Conservation (phyloP, 2,113 vertebrate genomes). For the Megaceryle maxima region DNA sequence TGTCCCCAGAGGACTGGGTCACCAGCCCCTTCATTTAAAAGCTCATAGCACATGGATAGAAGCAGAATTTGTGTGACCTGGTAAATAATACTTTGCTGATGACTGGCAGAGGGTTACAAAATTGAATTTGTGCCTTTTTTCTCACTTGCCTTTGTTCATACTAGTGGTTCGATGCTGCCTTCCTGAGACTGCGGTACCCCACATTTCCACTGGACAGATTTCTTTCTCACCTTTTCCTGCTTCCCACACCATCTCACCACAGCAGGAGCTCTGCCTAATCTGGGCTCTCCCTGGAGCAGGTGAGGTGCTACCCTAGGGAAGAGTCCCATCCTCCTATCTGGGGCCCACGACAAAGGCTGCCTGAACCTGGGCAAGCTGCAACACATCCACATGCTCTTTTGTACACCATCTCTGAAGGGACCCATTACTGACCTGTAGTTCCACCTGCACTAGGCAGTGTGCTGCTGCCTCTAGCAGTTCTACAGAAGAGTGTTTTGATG, state of each 20-base stretch:
- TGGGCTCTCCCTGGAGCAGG: neutral
- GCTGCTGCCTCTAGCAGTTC: neutral
- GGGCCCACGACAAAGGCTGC: neutral
- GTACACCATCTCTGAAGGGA: neutral
- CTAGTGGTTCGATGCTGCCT: neutral
- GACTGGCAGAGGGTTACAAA: neutral
- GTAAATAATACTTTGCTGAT: neutral
- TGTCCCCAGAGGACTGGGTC: neutral
- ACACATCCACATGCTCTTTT: accelerated
- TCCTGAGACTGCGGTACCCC: neutral
- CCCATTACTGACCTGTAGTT: neutral
- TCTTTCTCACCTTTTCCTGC: neutral
- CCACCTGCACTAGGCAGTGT: accelerated
- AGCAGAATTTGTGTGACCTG: neutral
- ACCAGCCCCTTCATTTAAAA: neutral
- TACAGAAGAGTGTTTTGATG: neutral
- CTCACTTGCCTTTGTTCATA: neutral
- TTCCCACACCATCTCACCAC: neutral
- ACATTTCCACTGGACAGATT: neutral
- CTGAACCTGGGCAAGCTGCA: neutral
- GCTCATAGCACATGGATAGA: neutral
- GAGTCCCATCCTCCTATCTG: neutral
- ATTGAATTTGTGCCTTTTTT: neutral
- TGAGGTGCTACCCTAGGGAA: neutral
- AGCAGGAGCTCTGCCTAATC: neutral